Evolutionary conservation across 2,113 vertebrate genomes (phyloP).

Genomic region (Callorhinus ursinus): DNA sequence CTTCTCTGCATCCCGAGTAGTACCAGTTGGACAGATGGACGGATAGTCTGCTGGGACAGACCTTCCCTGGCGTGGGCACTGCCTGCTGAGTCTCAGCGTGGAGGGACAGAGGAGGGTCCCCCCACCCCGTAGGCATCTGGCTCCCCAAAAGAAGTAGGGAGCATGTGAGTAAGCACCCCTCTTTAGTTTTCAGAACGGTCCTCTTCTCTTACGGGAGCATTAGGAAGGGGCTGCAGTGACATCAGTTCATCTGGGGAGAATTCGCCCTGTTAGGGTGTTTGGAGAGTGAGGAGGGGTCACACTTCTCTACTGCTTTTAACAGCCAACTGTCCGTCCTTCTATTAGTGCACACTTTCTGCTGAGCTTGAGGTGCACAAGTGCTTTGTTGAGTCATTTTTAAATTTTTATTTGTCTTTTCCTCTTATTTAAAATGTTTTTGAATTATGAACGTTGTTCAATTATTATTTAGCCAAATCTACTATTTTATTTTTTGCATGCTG

Average conservation of each 20-base stretch:
- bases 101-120: background rate
- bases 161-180: background rate
- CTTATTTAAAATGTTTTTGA: background rate
- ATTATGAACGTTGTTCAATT: background rate
- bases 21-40: background rate
- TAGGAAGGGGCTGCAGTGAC: background rate
- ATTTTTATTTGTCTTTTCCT: background rate
- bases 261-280: rapidly evolving
- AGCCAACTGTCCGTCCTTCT: rapidly evolving
- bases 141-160: background rate
- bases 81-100: background rate
- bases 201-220: background rate
- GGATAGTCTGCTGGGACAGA: rapidly evolving
- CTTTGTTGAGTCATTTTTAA: background rate
- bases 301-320: background rate
- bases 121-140: background rate
- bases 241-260: rapidly evolving
- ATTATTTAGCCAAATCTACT: too few species aligned
- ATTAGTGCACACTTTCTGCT: rapidly evolving
- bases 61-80: background rate
- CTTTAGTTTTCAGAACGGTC: background rate
- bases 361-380: background rate
- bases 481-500: rapidly evolving
- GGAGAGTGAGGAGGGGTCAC: background rate
- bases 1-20: too few species aligned